phyloP scores from a whole-genome alignment of 2,888 invertebrate genomes.

The Bugulina stolonifera region DNA sequence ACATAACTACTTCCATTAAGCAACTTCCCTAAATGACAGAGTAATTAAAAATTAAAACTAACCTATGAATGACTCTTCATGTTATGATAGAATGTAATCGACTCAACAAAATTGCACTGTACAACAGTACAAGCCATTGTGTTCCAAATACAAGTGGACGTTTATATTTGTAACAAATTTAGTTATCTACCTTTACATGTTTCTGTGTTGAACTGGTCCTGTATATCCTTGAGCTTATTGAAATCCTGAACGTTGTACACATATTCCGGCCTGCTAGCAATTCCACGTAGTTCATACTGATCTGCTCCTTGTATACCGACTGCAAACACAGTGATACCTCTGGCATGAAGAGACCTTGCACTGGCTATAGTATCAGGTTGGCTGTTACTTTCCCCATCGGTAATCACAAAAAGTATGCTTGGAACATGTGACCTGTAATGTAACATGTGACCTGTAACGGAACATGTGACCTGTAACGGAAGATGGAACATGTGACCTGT shows the following conservation, averaged over 20 bases:
- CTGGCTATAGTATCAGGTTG: not conserved
- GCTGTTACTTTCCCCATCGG: not conserved
- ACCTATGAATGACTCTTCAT: too few relatives aligned
- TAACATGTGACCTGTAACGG: too few relatives aligned
- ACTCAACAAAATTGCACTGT: too few relatives aligned
- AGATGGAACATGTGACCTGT: too few relatives aligned
- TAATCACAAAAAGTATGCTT: not conserved
- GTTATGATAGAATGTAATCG: too few relatives aligned
- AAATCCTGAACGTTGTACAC: not conserved
- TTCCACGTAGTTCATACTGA: not conserved
- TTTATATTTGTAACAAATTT: too few relatives aligned
- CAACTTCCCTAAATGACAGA: too few relatives aligned
- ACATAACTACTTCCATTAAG: too few relatives aligned
- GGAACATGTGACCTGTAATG: not conserved
- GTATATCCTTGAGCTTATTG: not conserved
- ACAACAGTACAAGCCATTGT: too few relatives aligned
- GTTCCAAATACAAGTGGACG: too few relatives aligned
- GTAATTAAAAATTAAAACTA: too few relatives aligned
- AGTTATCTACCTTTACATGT: slow-evolving; percentile 10
- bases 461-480: too few relatives aligned
- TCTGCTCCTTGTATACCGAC: not conserved
- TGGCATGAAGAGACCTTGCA: not conserved
- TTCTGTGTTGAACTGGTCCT: not conserved
- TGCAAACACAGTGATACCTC: not conserved
- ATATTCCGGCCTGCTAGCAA: not conserved